A percentile compares a stretch with the other conserved stretches of the same genome.
Evolutionary conservation across 2,797 vertebrate species (phyloP).

Genomic region (Poecilia velifera): DNA sequence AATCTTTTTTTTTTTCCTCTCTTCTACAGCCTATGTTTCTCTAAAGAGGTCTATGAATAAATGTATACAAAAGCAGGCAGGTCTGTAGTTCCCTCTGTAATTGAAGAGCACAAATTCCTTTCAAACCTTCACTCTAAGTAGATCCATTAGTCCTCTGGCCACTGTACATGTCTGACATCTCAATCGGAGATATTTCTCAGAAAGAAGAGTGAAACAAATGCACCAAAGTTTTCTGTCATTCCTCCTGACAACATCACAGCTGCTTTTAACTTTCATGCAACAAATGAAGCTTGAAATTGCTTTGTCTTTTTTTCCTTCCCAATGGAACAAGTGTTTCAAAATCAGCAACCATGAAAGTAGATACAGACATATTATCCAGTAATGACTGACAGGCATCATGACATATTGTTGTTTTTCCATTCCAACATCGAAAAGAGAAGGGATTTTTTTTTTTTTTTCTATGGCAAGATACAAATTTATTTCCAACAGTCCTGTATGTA

Average conservation of each 20-base stretch:
- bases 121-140: conserved; percentile 20
- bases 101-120: conserved; percentile 38
- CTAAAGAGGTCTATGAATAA: conserved; percentile 64
- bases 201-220: conserved; percentile 52
- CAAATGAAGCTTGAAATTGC: conserved; percentile 80
- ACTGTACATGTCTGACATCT: conserved; percentile 54
- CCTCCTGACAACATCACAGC: conserved; percentile 50
- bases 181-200: conserved; percentile 58
- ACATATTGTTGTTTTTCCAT: conserved; percentile 30
- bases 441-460: conserved; percentile 24
- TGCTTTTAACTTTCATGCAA: conserved; percentile 54
- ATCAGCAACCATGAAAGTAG: conserved; percentile 63
- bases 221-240: conserved; percentile 51
- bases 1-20: conserved; percentile 37
- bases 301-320: conserved; percentile 29
- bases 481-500: neutral
- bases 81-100: conserved; percentile 38
- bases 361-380: conserved; percentile 55
- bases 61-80: conserved; percentile 67
- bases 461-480: conserved; percentile 2
- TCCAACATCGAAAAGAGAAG: neutral
- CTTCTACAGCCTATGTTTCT: conserved; percentile 50
- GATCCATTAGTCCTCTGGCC: conserved; percentile 43
- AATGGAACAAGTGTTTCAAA: conserved; percentile 61
- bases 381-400: conserved; percentile 53